Evolutionary conservation across 2,113 vertebrate genomes (phyloP).

Genomic region (Ophiodon elongatus): DNA sequence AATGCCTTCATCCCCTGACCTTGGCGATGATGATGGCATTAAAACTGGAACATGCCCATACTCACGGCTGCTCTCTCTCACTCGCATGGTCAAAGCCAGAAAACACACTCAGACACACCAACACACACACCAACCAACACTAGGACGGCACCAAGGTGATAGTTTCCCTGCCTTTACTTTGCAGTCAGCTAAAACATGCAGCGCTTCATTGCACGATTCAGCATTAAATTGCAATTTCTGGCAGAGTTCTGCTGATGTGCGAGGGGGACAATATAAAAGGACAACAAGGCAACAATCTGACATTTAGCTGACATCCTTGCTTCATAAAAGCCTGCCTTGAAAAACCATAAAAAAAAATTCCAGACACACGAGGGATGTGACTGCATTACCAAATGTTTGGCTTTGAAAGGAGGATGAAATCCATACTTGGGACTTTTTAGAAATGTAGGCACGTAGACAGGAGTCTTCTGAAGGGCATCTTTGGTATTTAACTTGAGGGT

Average conservation of each 20-base stretch:
- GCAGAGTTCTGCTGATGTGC: constrained; percentile 47
- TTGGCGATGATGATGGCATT: constrained; percentile 71
- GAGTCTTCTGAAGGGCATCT: constrained; percentile 53
- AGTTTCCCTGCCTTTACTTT: constrained; percentile 44
- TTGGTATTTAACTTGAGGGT: constrained; percentile 57
- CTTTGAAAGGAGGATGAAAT: constrained; percentile 50
- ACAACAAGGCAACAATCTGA: constrained; percentile 47
- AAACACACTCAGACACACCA: constrained; percentile 1
- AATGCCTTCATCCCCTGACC: constrained; percentile 54
- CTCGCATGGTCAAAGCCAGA: background rate
- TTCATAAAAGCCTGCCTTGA: constrained; percentile 30
- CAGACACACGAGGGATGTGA: constrained; percentile 33
- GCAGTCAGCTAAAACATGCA: constrained; percentile 62
- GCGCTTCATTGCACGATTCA: constrained; percentile 41
- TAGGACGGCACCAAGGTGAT: constrained; percentile 56
- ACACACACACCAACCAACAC: background rate
- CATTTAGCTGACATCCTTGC: constrained; percentile 48
- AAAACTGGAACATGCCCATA: constrained; percentile 66
- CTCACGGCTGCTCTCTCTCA: constrained; percentile 11
- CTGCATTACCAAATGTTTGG: constrained; percentile 40
- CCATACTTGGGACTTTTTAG: constrained; percentile 2
- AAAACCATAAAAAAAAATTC: constrained; percentile 21
- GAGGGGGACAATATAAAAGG: constrained; percentile 40
- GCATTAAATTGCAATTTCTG: constrained; percentile 60
- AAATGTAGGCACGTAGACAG: constrained; percentile 29